These are phyloP conservation scores for Dryadula phaetusa DNA, from an alignment of 2,888 invertebrate species.

Conservation along the genomic window DNA sequence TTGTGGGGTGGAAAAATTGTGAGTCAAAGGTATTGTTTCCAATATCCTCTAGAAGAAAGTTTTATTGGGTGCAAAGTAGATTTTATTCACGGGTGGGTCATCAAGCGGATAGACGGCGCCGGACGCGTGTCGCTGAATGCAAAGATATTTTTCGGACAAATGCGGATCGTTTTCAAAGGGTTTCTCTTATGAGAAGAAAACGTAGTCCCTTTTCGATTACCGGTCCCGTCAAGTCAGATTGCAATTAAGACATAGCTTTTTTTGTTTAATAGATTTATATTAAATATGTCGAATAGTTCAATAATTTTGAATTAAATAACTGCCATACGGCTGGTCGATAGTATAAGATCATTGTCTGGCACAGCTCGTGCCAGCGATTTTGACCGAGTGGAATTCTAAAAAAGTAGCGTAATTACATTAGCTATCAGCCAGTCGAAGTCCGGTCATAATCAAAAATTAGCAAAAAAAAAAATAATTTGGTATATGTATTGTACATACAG, in stretches of 20 bases:
- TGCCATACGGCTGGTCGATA: neutral
- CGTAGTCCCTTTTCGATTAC: constrained; percentile 75
- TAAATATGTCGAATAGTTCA: too few species aligned
- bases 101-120: constrained; percentile 67
- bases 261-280: constrained; percentile 53
- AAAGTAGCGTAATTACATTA: too few species aligned
- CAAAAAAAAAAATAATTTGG: too few species aligned
- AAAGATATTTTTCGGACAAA: constrained; percentile 79
- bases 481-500: too few species aligned
- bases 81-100: constrained; percentile 77
- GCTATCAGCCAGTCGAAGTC: too few species aligned
- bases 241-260: constrained; percentile 65
- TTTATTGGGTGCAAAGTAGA: constrained; percentile 82
- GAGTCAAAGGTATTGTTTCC: constrained; percentile 81
- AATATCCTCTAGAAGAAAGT: constrained; percentile 76
- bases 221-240: constrained; percentile 63
- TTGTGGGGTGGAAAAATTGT: constrained; percentile 66
- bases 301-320: neutral
- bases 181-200: constrained; percentile 73
- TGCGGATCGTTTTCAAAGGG: constrained; percentile 79
- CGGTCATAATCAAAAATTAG: too few species aligned
- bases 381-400: too few species aligned
- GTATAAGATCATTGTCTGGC: too few species aligned
- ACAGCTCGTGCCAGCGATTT: too few species aligned
- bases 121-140: constrained; percentile 79